These are phyloP conservation scores for Synergus laeviventris DNA, from an alignment of 2,888 invertebrate species.

Conservation along the genomic window DNA sequence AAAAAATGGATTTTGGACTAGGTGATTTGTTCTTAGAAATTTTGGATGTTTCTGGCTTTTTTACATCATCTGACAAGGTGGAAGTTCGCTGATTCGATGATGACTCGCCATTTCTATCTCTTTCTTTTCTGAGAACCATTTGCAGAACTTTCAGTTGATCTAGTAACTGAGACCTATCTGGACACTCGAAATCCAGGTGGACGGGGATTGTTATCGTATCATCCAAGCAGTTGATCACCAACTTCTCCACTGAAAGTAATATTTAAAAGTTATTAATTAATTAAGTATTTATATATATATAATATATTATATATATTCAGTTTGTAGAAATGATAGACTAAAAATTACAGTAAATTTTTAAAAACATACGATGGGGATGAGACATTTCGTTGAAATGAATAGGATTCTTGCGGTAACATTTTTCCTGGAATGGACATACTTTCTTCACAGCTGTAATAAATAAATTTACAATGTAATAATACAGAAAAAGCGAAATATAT, in stretches of 20 bases:
- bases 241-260: constrained; percentile 81
- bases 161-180: constrained; percentile 62
- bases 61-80: constrained; percentile 29
- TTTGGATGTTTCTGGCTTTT: constrained; percentile 42
- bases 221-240: constrained; percentile 82
- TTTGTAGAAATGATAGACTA: background rate
- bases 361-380: constrained; percentile 86
- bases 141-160: constrained; percentile 72
- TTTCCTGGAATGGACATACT: constrained; percentile 85
- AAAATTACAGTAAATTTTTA: background rate
- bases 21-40: constrained; percentile 40
- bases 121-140: constrained; percentile 74
- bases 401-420: constrained; percentile 90
- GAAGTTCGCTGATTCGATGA: constrained; percentile 27
- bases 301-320: too few relatives aligned
- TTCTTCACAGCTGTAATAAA: constrained; percentile 71
- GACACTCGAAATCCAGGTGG: constrained; percentile 63
- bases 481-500: background rate
- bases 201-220: constrained; percentile 61
- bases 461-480: background rate
- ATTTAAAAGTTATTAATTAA: background rate
- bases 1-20: background rate
- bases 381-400: constrained; percentile 88
- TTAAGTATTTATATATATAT: background rate
- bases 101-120: constrained; percentile 46